phyloP scores from a whole-genome alignment of 2,113 vertebrate genomes.

The Oenanthe oenanthe region DNA sequence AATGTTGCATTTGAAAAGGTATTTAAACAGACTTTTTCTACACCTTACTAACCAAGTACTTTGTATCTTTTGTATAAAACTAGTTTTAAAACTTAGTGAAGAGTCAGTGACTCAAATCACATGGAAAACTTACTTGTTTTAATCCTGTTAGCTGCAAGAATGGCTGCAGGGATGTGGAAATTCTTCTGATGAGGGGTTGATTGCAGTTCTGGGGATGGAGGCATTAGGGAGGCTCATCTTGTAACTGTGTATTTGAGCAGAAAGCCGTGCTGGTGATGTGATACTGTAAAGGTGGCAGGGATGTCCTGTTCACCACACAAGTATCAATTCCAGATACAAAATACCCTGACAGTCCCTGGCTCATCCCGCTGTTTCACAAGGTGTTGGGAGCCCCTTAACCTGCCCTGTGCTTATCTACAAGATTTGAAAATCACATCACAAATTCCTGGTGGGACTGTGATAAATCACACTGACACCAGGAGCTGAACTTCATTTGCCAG shows the following conservation, averaged over 20 bases:
- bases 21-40: neutral
- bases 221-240: neutral
- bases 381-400: neutral
- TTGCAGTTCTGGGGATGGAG: neutral
- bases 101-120: neutral
- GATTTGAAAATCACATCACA: neutral
- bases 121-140: neutral
- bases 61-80: neutral
- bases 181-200: neutral
- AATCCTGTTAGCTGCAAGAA: neutral
- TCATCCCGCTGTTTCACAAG: neutral
- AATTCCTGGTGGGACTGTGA: neutral
- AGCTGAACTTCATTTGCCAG: neutral
- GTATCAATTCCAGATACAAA: neutral
- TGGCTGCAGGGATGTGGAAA: neutral
- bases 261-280: accelerated
- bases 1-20: neutral
- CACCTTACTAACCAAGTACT: neutral
- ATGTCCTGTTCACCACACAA: neutral
- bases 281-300: neutral
- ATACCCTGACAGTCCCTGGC: neutral
- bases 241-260: neutral
- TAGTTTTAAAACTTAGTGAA: neutral
- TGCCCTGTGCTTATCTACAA: neutral
- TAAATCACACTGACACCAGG: neutral